These are phyloP conservation scores for Polypedilum vanderplanki DNA, from an alignment of 1,140 invertebrate genomes.

Conservation along the genomic window DNA sequence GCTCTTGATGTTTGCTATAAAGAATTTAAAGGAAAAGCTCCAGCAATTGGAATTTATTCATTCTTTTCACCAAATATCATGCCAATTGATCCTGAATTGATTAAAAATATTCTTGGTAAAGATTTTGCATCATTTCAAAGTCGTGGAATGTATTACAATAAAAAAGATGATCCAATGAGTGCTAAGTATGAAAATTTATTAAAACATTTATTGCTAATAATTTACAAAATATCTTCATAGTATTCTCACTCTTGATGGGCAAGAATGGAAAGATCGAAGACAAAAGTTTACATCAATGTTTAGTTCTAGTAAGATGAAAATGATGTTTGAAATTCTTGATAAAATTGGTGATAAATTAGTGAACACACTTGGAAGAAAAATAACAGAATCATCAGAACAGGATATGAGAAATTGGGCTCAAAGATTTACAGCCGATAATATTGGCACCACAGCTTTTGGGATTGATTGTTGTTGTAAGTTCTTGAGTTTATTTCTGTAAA, in stretches of 20 bases:
- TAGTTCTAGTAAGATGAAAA: slow-evolving; percentile 48
- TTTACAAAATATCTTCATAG: slow-evolving; percentile 43
- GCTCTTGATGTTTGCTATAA: slow-evolving; percentile 8
- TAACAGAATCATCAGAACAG: slow-evolving; percentile 28
- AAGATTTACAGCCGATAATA: slow-evolving; percentile 42
- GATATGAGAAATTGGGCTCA: slow-evolving; percentile 37
- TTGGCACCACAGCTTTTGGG: slow-evolving; percentile 56
- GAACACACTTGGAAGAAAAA: slow-evolving; percentile 29
- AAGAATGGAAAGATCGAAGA: slow-evolving; percentile 46
- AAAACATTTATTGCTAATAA: slow-evolving; percentile 47
- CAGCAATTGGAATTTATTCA: slow-evolving; percentile 35
- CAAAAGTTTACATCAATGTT: slow-evolving; percentile 47
- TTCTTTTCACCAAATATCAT: slow-evolving; percentile 36
- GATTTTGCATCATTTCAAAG: slow-evolving; percentile 34
- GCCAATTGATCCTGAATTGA: slow-evolving; percentile 35
- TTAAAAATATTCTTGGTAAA: slow-evolving; percentile 36
- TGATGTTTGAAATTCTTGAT: slow-evolving; percentile 39
- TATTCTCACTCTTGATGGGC: slow-evolving; percentile 38
- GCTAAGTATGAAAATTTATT: slow-evolving; percentile 42
- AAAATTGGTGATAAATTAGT: slow-evolving; percentile 37
- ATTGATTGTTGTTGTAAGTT: slow-evolving; percentile 52
- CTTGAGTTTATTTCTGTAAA: too few relatives aligned
- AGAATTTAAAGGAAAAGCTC: slow-evolving; percentile 21
- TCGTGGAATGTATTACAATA: slow-evolving; percentile 30
- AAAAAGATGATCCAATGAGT: slow-evolving; percentile 30